Conservation (phyloP, 2,797 vertebrate species). For the Lemur catta region DNA sequence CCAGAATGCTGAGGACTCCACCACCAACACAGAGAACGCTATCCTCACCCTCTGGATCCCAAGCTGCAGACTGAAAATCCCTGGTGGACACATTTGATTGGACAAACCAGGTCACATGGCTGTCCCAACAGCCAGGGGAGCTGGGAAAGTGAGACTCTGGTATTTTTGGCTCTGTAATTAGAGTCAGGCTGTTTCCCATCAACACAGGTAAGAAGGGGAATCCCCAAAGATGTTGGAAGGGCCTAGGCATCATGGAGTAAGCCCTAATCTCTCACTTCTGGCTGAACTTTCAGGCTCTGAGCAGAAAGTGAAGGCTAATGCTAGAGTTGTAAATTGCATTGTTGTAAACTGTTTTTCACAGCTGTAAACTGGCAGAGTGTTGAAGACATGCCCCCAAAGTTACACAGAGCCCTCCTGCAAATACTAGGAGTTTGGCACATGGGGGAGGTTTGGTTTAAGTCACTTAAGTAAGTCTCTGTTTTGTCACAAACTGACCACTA, state of each 20-base stretch:
- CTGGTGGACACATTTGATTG: neutral
- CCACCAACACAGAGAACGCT: neutral
- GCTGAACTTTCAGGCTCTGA: neutral
- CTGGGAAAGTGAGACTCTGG: neutral
- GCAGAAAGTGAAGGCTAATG: neutral
- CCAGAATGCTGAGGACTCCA: neutral
- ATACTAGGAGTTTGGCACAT: neutral
- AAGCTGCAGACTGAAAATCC: neutral
- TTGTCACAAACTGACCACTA: neutral
- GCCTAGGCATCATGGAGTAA: neutral
- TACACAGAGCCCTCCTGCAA: neutral
- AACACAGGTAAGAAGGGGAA: neutral
- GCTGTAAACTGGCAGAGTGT: neutral
- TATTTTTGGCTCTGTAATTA: neutral
- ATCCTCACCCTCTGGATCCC: neutral
- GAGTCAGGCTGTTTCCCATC: neutral
- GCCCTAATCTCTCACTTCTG: neutral
- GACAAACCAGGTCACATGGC: neutral
- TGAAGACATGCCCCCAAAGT: neutral
- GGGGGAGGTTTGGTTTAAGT: neutral
- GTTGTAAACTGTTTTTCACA: neutral
- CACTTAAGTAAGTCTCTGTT: neutral
- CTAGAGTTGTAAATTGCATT: neutral
- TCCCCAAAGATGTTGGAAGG: neutral
- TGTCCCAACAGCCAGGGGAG: neutral